Base-by-base conservation (phyloP, 2,888 invertebrate species). In the Ischnus inquisitorius region DNA sequence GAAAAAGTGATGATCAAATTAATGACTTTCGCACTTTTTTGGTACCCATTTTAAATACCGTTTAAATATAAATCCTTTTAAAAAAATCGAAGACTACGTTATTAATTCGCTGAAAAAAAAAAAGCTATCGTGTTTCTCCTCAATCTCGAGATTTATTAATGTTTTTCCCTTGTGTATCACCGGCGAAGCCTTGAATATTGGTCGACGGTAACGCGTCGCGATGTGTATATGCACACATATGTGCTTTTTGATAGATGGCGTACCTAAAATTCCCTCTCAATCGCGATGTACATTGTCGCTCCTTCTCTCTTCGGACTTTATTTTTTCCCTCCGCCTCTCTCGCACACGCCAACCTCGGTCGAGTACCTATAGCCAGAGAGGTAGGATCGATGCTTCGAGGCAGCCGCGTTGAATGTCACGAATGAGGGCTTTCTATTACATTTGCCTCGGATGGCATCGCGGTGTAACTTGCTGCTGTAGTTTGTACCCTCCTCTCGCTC, bases 351-450 rank as follows among this genome's bases (percentile, higher is more conserved):
- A 34, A 34, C 6, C 34, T 6, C 34, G 4, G 34, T 8, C 8
- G 1, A 4, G 34, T 34, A 34, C 34, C 34, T 34, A 51, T 8
- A 51, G 16, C 54, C 12, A 64, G 48, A 74, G 25, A 10, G 10
- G 34, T n/a, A 64, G 39, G 85, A 86, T 87, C 87, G 84, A 87
- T 87, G 85, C 78, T 85, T 85, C 77, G 77, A 85, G 84, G 85
- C 83, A 84, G 85, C 79, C 80, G 83, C 84, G 76, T 71, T 84
- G 86, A 84, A 85, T 83, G 84, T 79, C 83, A 84, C 84, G 85
- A 87, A 79, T 80, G 82, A 83, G 71, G 85, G 83, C 78, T 84
- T 87, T 87, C 84, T 80, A 85, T 87, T 87, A 84, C 75, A 85
- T 85, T 85, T 87, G 82, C 82, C 79, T 69, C 60, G 62, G 51